phyloP scores from a whole-genome alignment of 92 coral and sea anemone genomes.

The Isaurus tuberculatus region DNA sequence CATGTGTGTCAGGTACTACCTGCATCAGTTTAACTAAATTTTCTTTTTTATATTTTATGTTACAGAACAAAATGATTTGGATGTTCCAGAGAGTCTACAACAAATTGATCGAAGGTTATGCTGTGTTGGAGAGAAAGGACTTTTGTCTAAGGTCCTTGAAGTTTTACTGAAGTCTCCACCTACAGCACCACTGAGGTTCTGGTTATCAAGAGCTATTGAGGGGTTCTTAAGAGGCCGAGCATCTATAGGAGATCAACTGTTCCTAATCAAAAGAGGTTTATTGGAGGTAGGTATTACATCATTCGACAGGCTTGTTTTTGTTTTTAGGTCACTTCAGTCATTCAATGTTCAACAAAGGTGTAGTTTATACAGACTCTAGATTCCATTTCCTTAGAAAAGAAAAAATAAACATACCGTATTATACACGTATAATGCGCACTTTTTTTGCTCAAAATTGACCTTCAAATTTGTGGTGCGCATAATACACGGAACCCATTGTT shows the following conservation, averaged over 20 bases:
- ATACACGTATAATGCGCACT: no score
- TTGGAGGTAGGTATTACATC: constrained; percentile 70
- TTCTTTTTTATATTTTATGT: neutral
- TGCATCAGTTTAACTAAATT: neutral
- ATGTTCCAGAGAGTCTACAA: constrained; percentile 70
- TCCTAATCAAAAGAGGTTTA: constrained; percentile 95
- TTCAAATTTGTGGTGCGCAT: no score
- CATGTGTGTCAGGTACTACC: neutral
- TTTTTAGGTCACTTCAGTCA: neutral
- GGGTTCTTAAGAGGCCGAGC: constrained; percentile 98
- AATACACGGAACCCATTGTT: no score
- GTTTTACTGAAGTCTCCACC: constrained; percentile 77
- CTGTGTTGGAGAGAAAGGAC: constrained; percentile 91
- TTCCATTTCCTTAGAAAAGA: no score
- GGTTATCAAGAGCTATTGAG: constrained; percentile 98
- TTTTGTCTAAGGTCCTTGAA: constrained; percentile 88
- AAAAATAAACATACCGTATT: no score
- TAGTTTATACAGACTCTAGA: neutral
- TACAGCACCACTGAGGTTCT: constrained; percentile 91
- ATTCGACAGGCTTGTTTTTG: no score
- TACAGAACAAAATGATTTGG: constrained; percentile 81
- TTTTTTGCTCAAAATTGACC: no score
- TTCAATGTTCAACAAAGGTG: neutral
- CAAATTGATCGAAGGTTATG: constrained; percentile 76
- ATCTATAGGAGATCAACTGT: constrained; percentile 93